Base-by-base conservation (phyloP, 2,888 invertebrate genomes). In the Dryococelus australis region DNA sequence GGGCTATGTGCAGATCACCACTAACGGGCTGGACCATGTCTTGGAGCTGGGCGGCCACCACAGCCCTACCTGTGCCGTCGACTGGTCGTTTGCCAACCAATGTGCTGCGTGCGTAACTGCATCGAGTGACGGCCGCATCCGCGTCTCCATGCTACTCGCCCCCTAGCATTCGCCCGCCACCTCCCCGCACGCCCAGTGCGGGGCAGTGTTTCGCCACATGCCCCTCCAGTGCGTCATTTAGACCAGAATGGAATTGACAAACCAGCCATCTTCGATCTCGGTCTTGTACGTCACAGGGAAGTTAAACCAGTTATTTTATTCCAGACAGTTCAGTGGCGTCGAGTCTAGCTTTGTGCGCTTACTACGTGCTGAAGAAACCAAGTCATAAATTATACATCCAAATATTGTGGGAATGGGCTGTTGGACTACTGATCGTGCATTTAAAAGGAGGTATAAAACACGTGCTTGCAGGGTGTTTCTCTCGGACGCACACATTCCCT, bases 61-160 rank as follows among this genome's bases (percentile, higher is more conserved):
- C 89, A 92, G 93, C 43, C 92, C 93, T 0, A 92, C 93, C 3
- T 91, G 94, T 28, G 94, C 94, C 43, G 94, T 94, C 84, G 95
- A 95, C 90, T 95, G 95, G 95, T 93, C 94, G 13, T 93, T 93
- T 28, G 93, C 94, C 43, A 93, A 94, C 91, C 94, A 94, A 90
- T 94, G 94, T 53, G 93, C 93, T 83, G 94, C 94, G 24, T 94
- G 94, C 90, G 92, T 95, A 87, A 94, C 94, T 65, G 94, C 94
- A 27, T 93, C 94, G 24, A 92, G 93, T 43, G 94, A 95, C 90
- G 95, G 95, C n/a, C 93, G 93, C 89, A 93, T 94, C 35, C 92
- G 93, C 86, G 93, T 95, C 53, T 94, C 94, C 24, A 94, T 94
- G 4, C 91, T 95, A 86, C 92, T 94, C 20, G 93, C 93, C 87